Percentiles rank a stretch among this genome's conserved stretches.
Evolutionary conservation across 2,888 invertebrate genomes (phyloP).

Genomic region (Temnothorax rugatulus): DNA sequence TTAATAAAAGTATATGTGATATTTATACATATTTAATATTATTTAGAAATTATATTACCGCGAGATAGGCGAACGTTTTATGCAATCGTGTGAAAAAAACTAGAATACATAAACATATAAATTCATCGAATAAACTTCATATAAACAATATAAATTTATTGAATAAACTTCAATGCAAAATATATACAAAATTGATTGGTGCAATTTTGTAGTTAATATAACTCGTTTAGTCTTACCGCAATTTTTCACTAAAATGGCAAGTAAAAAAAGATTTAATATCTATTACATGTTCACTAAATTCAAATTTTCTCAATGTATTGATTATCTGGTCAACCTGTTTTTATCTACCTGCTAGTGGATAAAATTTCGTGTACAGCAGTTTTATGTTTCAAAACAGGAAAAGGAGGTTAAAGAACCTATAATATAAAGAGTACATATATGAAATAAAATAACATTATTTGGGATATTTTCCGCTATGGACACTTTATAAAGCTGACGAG

Average conservation of each 20-base stretch:
- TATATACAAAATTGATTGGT: conserved; percentile 6
- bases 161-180: conserved; percentile 4
- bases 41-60: conserved; percentile 12
- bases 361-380: conserved; percentile 23
- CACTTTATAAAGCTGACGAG: conserved; percentile 5
- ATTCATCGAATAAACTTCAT: conserved; percentile 10
- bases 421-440: conserved; percentile 8
- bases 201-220: conserved; percentile 23
- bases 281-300: conserved; percentile 6
- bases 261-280: conserved; percentile 20
- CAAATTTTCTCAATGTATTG: conserved; percentile 22
- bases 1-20: background rate
- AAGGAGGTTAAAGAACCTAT: background rate
- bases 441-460: conserved; percentile 31
- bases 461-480: background rate
- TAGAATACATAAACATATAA: background rate
- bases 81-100: background rate
- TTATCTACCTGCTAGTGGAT: conserved; percentile 31
- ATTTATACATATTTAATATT: conserved; percentile 5
- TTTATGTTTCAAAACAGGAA: conserved; percentile 32
- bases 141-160: conserved; percentile 18
- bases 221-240: conserved; percentile 7
- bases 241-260: conserved; percentile 29
- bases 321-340: conserved; percentile 8
- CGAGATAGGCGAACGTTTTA: background rate